phyloP scores from a whole-genome alignment of 2,113 vertebrate genomes.

The Shinisaurus crocodilurus region DNA sequence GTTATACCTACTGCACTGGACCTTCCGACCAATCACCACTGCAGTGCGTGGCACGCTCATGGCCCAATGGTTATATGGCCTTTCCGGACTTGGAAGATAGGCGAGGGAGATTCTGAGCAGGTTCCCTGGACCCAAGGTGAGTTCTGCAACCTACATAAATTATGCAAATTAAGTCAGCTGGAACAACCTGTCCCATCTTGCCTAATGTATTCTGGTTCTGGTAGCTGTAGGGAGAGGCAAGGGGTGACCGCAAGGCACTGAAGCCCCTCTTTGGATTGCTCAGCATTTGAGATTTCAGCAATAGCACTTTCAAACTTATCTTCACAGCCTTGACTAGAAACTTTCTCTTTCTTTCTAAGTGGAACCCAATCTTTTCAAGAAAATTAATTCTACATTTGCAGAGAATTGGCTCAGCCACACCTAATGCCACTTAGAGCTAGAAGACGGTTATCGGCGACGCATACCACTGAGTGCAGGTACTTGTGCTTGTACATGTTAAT shows the following conservation, averaged over 20 bases:
- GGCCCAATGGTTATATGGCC: not conserved
- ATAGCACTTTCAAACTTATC: not conserved
- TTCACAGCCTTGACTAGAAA: not conserved
- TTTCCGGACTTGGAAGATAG: not conserved
- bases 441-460: conserved; percentile 54
- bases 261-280: not conserved
- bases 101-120: not conserved
- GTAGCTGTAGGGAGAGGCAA: not conserved
- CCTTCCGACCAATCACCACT: not conserved
- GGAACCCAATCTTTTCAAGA: not conserved
- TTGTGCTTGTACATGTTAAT: conserved; percentile 86
- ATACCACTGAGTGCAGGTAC: conserved; percentile 92
- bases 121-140: not conserved
- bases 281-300: not conserved
- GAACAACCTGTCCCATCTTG: not conserved
- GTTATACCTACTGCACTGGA: not conserved
- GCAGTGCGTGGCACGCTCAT: not conserved
- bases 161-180: not conserved
- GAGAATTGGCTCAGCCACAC: not conserved
- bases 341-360: too few relatives aligned
- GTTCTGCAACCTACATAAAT: not conserved
- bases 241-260: not conserved
- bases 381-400: not conserved
- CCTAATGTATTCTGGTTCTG: not conserved
- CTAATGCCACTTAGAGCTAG: conserved; percentile 5